These are phyloP conservation scores for Nasonia oneida DNA, from an alignment of 2,888 invertebrate species.

Conservation along the genomic window DNA sequence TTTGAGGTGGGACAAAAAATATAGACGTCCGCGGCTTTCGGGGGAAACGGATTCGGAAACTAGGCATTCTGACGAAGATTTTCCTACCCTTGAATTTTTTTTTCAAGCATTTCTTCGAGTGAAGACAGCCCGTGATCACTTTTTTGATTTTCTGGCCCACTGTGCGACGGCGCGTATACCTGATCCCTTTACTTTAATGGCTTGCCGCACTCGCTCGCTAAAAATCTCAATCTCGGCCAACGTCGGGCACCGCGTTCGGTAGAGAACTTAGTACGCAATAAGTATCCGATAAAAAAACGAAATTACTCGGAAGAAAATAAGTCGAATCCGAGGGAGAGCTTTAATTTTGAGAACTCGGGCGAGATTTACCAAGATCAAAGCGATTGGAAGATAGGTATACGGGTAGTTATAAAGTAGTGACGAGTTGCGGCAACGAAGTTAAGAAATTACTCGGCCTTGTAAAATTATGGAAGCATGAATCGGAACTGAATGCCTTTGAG, in stretches of 20 bases:
- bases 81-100: no score
- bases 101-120: no score
- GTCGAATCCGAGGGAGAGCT: not conserved
- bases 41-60: no score
- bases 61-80: no score
- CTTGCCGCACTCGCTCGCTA: not conserved
- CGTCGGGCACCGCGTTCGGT: not conserved
- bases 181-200: constrained; percentile 24
- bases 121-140: no score
- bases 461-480: not conserved
- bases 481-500: not conserved
- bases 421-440: no score
- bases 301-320: constrained; percentile 17
- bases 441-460: not conserved
- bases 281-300: constrained; percentile 26
- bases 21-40: no score
- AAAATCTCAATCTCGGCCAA: constrained; percentile 38
- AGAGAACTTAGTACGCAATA: not conserved
- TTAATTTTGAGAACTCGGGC: not conserved
- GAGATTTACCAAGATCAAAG: not conserved
- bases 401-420: no score
- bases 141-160: no score
- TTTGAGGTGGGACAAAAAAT: no score
- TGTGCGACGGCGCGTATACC: not conserved
- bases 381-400: not conserved